phyloP scores from a whole-genome alignment of 2,113 vertebrate genomes.

The Phaethornis superciliosus region DNA sequence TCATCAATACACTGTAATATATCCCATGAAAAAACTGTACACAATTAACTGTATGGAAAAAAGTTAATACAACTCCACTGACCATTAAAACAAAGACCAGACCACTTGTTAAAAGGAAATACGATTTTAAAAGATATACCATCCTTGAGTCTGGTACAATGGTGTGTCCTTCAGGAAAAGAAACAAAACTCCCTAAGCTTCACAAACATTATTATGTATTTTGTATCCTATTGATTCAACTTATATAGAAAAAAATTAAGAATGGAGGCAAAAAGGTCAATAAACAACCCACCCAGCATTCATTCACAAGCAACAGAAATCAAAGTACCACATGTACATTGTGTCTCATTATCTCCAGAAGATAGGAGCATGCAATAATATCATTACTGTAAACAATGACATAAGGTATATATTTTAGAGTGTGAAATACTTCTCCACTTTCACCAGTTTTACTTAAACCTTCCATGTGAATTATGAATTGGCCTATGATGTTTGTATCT shows the following conservation, averaged over 20 bases:
- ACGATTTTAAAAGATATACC: neutral
- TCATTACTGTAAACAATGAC: neutral
- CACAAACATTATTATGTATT: neutral
- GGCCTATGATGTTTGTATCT: neutral
- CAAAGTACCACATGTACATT: neutral
- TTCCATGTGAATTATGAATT: neutral
- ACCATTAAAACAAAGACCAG: neutral
- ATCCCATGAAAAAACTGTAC: neutral
- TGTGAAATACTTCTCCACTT: neutral
- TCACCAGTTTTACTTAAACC: neutral
- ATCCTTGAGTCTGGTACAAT: neutral
- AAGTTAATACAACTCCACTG: neutral
- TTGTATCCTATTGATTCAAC: neutral
- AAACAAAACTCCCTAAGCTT: neutral
- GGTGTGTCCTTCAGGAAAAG: neutral
- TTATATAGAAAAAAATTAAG: neutral
- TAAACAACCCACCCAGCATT: neutral
- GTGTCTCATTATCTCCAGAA: neutral
- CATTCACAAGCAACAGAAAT: slow-evolving; percentile 9
- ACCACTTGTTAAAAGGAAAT: neutral
- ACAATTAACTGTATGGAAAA: neutral
- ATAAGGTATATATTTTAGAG: neutral
- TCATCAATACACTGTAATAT: neutral
- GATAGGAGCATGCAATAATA: neutral
- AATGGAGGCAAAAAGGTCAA: neutral